Evolutionary conservation across 2,113 vertebrate genomes (phyloP), one percentile per base, ranked within the genome.

Genomic region (Balaenoptera acutorostrata): DNA sequence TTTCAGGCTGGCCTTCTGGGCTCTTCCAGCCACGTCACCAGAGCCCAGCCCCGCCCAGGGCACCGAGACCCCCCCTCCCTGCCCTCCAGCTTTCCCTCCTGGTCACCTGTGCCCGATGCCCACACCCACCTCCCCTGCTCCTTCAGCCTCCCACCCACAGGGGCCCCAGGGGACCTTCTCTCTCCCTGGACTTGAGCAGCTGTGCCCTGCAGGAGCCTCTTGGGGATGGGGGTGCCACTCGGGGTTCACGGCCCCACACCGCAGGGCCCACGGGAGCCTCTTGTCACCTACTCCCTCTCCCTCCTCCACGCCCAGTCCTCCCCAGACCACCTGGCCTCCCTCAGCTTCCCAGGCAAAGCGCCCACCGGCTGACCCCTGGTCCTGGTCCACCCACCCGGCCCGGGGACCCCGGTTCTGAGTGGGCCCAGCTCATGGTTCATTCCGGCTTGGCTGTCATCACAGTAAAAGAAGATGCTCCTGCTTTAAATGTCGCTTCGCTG

Each of bases 21-120:
- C 23, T 64, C n/a, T 18, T 8, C 31, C 44, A 41, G 44, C 74
- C 46, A n/a, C 3, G 0, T 20, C 29, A 17, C 72, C 25, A 0
- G 49, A 18, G 49, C 36, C 23, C 25, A 41, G 57, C 27, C 36
- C 36, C 0, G 6, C 33, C 49, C 33, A 21, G 57, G 25, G 25
- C 55, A 3, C 23, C 2, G 2, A 59, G 23, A 18, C 55, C 25
- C 36, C 25, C 4, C 2, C 8, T 0, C 31, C 21, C 61, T 6
- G 59, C 31, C 83, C 3, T 21, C 44, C 29, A 3, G 69, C 69
- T 9, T 39, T 46, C 12, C 20, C 5, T n/a, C 85, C 86, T 3
- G 55, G 20, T 18, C 55, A 20, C 55, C 55, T 44, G 14, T 2
- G 81, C 18, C 55, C 0, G 21, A 31, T 15, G 15, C n/a, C 21